Conservation (phyloP, 2,888 invertebrate species). For the Boloria euphrosyne region DNA sequence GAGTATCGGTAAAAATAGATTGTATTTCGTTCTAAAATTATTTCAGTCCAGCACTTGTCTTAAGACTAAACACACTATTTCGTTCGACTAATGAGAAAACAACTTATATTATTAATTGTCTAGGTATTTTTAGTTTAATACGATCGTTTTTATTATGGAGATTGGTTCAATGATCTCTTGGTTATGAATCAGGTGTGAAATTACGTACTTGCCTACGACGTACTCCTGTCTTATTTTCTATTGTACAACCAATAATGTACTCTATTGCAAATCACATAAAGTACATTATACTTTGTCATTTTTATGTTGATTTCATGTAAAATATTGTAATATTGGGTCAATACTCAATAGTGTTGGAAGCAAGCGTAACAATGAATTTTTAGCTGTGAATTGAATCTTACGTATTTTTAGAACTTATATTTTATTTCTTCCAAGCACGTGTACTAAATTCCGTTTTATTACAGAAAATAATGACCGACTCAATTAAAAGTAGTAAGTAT, state of each 20-base stretch:
- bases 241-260: constrained; percentile 15
- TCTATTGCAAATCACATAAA: not conserved
- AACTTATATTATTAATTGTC: constrained; percentile 27
- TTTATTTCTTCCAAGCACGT: not conserved
- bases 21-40: not conserved
- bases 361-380: constrained; percentile 27
- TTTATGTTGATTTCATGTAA: constrained; percentile 27
- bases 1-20: not conserved
- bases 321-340: constrained; percentile 37
- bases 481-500: not conserved
- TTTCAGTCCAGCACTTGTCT: not conserved
- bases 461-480: too few relatives aligned
- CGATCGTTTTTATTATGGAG: constrained; percentile 35
- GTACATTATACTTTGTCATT: not conserved
- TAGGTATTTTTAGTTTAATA: constrained; percentile 31
- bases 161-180: constrained; percentile 39
- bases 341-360: constrained; percentile 30
- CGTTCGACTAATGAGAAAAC: constrained; percentile 13
- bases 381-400: constrained; percentile 9
- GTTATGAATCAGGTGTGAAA: constrained; percentile 42
- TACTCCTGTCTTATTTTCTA: constrained; percentile 22
- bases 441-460: too few relatives aligned
- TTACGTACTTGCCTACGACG: constrained; percentile 37
- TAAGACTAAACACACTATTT: constrained; percentile 1
- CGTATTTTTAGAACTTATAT: not conserved